Evolutionary conservation across 2,888 invertebrate species (phyloP).

Genomic region (Hololepta plana): DNA sequence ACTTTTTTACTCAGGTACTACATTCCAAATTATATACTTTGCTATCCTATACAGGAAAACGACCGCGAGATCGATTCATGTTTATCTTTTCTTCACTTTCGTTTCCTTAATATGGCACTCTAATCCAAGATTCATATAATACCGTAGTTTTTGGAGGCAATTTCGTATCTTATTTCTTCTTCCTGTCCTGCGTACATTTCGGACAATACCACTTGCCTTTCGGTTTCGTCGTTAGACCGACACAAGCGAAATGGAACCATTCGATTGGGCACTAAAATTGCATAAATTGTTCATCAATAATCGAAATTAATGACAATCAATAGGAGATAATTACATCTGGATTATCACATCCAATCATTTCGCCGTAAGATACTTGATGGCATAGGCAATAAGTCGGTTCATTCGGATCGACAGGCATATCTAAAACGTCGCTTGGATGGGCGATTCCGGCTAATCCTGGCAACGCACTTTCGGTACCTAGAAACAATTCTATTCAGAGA

Average conservation of each 20-base stretch:
- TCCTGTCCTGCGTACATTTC: conserved; percentile 67
- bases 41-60: too few relatives aligned
- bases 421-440: conserved; percentile 77
- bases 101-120: too few relatives aligned
- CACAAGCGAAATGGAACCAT: conserved; percentile 95
- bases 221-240: conserved; percentile 76
- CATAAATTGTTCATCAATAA: conserved; percentile 1
- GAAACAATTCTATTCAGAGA: conserved; percentile 10
- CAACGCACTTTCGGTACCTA: conserved; percentile 25
- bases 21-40: too few relatives aligned
- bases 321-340: conserved; percentile 46
- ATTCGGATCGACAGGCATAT: conserved; percentile 91
- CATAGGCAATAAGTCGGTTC: conserved; percentile 97
- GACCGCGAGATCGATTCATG: too few relatives aligned
- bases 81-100: too few relatives aligned
- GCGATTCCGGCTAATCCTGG: conserved; percentile 37
- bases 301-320: too few relatives aligned
- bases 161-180: conserved; percentile 70
- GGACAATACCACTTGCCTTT: conserved; percentile 95
- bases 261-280: conserved; percentile 59
- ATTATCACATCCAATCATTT: conserved; percentile 96
- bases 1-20: too few relatives aligned
- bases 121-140: too few relatives aligned
- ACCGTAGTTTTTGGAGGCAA: too few relatives aligned
- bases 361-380: conserved; percentile 91